Evolutionary conservation across 2,113 vertebrate species (phyloP), one percentile per base, ranked within the genome.

Genomic region (Phaethon lepturus): DNA sequence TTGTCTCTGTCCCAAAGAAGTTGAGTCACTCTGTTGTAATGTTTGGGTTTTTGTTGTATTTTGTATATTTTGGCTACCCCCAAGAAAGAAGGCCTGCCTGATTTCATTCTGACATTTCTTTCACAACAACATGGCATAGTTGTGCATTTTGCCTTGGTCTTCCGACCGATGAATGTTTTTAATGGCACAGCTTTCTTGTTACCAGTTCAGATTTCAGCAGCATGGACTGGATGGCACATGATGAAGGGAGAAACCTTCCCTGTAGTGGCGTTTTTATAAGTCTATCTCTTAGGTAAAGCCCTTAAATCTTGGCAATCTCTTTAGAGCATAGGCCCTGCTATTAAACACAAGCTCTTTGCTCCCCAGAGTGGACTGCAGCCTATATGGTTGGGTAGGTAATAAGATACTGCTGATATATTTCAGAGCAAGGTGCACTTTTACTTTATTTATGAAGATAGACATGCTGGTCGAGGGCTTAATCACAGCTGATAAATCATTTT

Each of bases 401-500:
- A 97, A 97, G 98, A 98, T 97, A 96, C 97, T 98, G 95, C 97
- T 97, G 97, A 97, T 97, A 96, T 40, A 88, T 97, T 98, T 98
- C 94, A 98, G 97, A 98, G 98, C 96, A 98, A 98, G 98, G 98
- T 98, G 98, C 98, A 98, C 96, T 98, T 98, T 97, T 98, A 97
- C 97, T 98, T 98, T 98, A 98, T 98, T 98, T 98, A 98, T 98
- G 98, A 98, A 98, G 98, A 98, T 97, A 98, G 98, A 98, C 97
- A 87, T 98, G 94, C 97, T 96, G 97, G 97, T 98, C 68, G 87
- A 98, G 97, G 97, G 97, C 97, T 98, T 98, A 98, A 98, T 98
- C 98, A 98, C 98, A 98, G 98, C 97, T 98, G 98, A 98, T 98
- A 98, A 98, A 98, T 98, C 98, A 98, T 98, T 97, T 98, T 97